phyloP scores from a whole-genome alignment of 2,113 vertebrate species.

The Dascyllus trimaculatus region DNA sequence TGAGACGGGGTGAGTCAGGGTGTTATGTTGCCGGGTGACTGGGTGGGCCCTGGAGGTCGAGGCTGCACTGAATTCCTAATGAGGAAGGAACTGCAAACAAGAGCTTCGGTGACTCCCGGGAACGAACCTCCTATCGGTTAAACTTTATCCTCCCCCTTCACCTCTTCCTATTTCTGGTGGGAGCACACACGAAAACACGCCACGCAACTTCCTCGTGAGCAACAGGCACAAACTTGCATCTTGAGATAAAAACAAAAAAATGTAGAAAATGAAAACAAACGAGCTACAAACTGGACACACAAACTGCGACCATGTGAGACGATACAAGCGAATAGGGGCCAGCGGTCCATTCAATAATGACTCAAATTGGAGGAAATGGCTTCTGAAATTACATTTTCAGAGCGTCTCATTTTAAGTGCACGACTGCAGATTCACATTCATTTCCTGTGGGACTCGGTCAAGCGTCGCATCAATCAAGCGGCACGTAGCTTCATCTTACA shows the following conservation, averaged over 20 bases:
- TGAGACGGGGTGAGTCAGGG: slow-evolving; percentile 31
- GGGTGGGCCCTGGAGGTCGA: slow-evolving; percentile 22
- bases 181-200: neutral
- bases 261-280: slow-evolving; percentile 27
- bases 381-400: slow-evolving; percentile 81
- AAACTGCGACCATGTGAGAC: slow-evolving; percentile 40
- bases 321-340: slow-evolving; percentile 29
- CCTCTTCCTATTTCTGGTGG: neutral
- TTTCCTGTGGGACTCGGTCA: slow-evolving; percentile 68
- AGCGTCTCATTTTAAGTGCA: slow-evolving; percentile 69
- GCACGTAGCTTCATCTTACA: slow-evolving; percentile 45
- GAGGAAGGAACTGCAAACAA: slow-evolving; percentile 63
- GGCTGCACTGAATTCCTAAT: slow-evolving; percentile 74
- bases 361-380: slow-evolving; percentile 81
- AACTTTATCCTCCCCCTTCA: slow-evolving; percentile 30
- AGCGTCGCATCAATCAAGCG: slow-evolving; percentile 60
- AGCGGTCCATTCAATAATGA: slow-evolving; percentile 70
- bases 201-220: neutral
- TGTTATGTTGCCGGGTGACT: slow-evolving; percentile 57
- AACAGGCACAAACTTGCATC: slow-evolving; percentile 5
- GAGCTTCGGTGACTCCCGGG: slow-evolving; percentile 40
- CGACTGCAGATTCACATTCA: slow-evolving; percentile 47
- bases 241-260: neutral
- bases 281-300: slow-evolving; percentile 2
- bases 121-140: slow-evolving; percentile 49